Evolutionary conservation across 2,888 invertebrate genomes (phyloP).

Genomic region (Pomacea canaliculata): DNA sequence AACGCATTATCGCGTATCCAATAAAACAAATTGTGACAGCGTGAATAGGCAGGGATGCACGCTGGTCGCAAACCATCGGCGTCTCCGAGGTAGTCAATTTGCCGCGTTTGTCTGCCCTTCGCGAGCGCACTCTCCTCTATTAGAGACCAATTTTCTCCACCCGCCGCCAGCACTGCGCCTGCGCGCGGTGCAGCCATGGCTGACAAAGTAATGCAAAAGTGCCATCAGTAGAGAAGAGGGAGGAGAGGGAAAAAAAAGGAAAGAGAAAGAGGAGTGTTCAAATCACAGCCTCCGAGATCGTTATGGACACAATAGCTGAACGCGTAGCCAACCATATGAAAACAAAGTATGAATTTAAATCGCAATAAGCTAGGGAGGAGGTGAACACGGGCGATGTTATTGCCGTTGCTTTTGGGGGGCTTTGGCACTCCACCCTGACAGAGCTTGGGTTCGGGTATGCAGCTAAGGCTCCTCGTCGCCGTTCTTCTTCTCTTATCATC

Average conservation of each 20-base stretch:
- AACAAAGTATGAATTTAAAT: no score
- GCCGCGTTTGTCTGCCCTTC: conserved; percentile 27
- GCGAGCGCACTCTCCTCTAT: conserved; percentile 19
- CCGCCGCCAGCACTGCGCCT: conserved; percentile 16
- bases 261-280: not conserved
- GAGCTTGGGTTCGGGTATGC: no score
- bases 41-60: conserved; percentile 1
- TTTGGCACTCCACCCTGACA: no score
- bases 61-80: conserved; percentile 13
- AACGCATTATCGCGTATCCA: conserved; percentile 15
- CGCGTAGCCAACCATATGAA: no score
- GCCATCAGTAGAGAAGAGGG: not conserved
- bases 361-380: not conserved
- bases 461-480: no score
- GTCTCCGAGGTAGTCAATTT: conserved; percentile 27
- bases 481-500: no score
- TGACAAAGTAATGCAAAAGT: conserved; percentile 12
- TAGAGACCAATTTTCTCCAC: conserved; percentile 29
- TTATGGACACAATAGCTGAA: no score
- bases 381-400: not conserved
- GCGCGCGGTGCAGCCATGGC: conserved; percentile 10
- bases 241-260: not conserved
- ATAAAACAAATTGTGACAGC: conserved; percentile 23
- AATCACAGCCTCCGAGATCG: not conserved
- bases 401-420: not conserved